Evolutionary conservation across 2,797 vertebrate genomes (phyloP).

Genomic region (Sebastes iracundus): DNA sequence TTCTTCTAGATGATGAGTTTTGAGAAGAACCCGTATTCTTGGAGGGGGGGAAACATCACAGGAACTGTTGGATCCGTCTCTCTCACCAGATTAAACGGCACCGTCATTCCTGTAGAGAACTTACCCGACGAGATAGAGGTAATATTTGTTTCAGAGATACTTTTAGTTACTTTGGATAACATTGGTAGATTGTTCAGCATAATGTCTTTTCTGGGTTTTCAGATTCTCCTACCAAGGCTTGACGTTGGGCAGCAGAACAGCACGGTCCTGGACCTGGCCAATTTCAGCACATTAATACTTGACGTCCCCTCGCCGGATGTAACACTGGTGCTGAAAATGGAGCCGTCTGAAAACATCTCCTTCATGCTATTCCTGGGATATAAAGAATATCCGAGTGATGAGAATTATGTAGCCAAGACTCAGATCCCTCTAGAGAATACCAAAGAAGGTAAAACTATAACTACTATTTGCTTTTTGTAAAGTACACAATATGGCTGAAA

Average conservation of each 20-base stretch:
- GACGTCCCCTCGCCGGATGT: conserved; percentile 84
- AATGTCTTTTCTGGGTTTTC: conserved; percentile 20
- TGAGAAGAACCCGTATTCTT: conserved; percentile 88
- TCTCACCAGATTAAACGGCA: conserved; percentile 86
- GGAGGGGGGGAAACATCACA: conserved; percentile 82
- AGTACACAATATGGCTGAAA: not conserved
- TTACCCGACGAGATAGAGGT: conserved; percentile 91
- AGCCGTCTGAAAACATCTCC: conserved; percentile 83
- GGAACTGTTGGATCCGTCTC: conserved; percentile 88
- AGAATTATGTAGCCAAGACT: conserved; percentile 81
- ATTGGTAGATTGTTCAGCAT: not conserved
- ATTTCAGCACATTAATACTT: conserved; percentile 86
- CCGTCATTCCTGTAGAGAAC: conserved; percentile 84
- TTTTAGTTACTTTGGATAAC: not conserved
- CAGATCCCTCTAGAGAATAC: conserved; percentile 77
- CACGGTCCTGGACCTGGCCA: conserved; percentile 85
- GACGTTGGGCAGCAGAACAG: conserved; percentile 75
- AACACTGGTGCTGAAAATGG: conserved; percentile 89
- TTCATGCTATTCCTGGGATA: conserved; percentile 87
- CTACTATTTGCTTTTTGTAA: not conserved
- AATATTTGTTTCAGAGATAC: not conserved
- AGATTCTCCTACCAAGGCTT: conserved; percentile 90
- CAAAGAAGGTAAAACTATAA: conserved; percentile 79
- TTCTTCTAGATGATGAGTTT: conserved; percentile 92
- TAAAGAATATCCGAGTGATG: conserved; percentile 86